Evolutionary conservation across 2,113 vertebrate genomes (phyloP).

Genomic region (Esox niger): DNA sequence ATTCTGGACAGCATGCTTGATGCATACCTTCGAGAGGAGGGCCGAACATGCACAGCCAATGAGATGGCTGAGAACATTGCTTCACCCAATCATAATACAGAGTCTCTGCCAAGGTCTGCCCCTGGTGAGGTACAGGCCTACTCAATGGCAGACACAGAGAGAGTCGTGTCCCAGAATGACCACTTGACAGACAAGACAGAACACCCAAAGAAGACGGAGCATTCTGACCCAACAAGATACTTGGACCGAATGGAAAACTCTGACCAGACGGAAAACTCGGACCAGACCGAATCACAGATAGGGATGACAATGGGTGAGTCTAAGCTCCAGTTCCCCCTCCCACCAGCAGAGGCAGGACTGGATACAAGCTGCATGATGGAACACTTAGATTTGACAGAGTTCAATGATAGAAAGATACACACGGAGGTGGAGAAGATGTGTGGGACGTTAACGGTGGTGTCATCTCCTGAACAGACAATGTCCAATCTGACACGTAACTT

Average conservation of each 20-base stretch:
- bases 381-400: too few species aligned
- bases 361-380: too few species aligned
- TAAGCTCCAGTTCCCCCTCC: too few species aligned
- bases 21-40: constrained; percentile 76
- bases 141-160: too few species aligned
- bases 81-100: constrained; percentile 27
- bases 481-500: neutral
- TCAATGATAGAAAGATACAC: neutral
- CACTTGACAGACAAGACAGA: constrained; percentile 31
- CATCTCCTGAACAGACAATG: constrained; percentile 30
- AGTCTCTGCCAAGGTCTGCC: too few species aligned
- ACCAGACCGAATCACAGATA: constrained; percentile 27
- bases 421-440: constrained; percentile 33
- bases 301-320: constrained; percentile 7
- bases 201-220: constrained; percentile 27
- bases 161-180: neutral
- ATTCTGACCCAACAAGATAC: constrained; percentile 27
- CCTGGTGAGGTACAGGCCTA: too few species aligned
- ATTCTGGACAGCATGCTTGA: constrained; percentile 84
- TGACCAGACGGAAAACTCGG: constrained; percentile 29
- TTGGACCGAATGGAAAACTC: constrained; percentile 19
- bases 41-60: constrained; percentile 47
- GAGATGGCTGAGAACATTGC: constrained; percentile 42
- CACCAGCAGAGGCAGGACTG: too few species aligned
- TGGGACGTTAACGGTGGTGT: too few species aligned